Evolutionary conservation across 2,113 vertebrate genomes (phyloP), one percentile per base, ranked within the genome.

Genomic region (Amphiprion percula): DNA sequence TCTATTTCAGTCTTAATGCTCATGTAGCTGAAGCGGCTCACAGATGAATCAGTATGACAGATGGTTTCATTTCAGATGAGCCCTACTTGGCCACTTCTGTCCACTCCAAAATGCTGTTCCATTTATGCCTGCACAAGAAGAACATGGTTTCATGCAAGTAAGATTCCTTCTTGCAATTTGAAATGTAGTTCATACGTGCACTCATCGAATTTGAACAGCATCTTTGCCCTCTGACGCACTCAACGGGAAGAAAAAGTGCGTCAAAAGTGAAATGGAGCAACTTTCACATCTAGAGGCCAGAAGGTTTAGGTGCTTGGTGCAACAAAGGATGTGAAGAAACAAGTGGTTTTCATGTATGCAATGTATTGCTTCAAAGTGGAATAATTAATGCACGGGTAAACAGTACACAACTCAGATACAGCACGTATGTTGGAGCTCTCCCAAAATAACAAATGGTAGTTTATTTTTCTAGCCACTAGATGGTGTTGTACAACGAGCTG

Each of bases 231-330:
- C 15, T 44, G 41, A 15, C 0, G 41, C 12, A 15, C 11, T 4
- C 2, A 50, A 50, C 0, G 19, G n/a, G 21, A 19, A 33, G 21
- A 24, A n/a, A 41, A 24, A 39, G 37, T 7, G n/a, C 4, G 0
- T 37, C 0, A 33, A 14, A 56, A 9, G 4, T 54, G 12, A 73
- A 59, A 73, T 30, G 26, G 26, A 21, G 53, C n/a, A 63, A 69
- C 15, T 10, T 37, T 0, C 24, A 47, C 23, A 26, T 2, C 6
- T 2, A 1, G n/a, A 50, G 33, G 59, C 0, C n/a, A 10, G 10
- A 14, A 24, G 2, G 0, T 78, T 64, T 3, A 62, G 39, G 87
- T 93, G 89, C 84, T 91, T 93, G 86, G 91, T 91, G 91, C 83
- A 90, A 91, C 91, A 85, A 68, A 79, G 79, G 80, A 86, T 56